A percentile compares a stretch with the other conserved stretches of the same genome.
Evolutionary conservation across 2,113 vertebrate species (phyloP).

Genomic region (Cavia porcellus): DNA sequence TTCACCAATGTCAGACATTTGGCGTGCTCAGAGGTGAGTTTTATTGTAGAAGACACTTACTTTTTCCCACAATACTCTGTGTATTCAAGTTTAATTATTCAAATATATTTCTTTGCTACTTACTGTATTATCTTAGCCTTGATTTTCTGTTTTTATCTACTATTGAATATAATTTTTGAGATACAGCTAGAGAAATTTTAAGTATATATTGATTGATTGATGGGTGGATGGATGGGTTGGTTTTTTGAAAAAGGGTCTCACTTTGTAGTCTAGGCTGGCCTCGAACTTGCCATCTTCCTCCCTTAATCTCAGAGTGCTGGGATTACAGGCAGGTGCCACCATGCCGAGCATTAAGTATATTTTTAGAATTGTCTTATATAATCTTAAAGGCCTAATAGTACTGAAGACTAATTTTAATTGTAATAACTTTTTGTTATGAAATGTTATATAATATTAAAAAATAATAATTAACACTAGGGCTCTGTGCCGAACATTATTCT

Average conservation of each 20-base stretch:
- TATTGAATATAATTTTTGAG: constrained; percentile 18
- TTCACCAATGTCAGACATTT: constrained; percentile 95
- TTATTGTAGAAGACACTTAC: background rate
- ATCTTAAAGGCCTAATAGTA: constrained; percentile 28
- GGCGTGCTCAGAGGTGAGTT: constrained; percentile 97
- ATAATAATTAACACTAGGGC: background rate
- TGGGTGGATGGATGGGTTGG: background rate
- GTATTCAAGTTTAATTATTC: constrained; percentile 22
- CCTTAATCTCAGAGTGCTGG: background rate
- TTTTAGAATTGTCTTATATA: constrained; percentile 39
- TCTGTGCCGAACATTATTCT: background rate
- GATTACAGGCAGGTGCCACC: background rate
- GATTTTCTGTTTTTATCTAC: constrained; percentile 34
- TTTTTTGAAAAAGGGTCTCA: background rate
- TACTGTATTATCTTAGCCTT: background rate
- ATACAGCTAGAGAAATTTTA: constrained; percentile 13
- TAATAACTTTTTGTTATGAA: constrained; percentile 15
- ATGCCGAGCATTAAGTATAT: background rate
- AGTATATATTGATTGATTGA: background rate
- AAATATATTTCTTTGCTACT: constrained; percentile 8
- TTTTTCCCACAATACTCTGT: background rate
- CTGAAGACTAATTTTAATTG: background rate
- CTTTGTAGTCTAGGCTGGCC: background rate
- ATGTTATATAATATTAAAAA: constrained; percentile 21
- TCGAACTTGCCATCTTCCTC: background rate